Evolutionary conservation across 1,140 invertebrate genomes (phyloP).

Genomic region (Tachypleus tridentatus): DNA sequence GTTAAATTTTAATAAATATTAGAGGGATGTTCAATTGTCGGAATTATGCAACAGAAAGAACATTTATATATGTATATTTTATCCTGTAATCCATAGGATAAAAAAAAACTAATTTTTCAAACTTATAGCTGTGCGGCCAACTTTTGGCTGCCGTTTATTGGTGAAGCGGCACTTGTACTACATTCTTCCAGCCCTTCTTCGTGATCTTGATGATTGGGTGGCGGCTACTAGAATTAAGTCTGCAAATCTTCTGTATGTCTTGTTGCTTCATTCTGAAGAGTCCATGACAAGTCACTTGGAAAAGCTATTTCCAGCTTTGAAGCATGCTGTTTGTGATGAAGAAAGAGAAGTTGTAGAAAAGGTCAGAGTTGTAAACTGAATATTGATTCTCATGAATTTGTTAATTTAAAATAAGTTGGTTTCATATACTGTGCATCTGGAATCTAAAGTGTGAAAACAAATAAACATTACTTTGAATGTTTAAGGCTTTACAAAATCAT

Average conservation of each 20-base stretch:
- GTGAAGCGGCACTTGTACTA: constrained; percentile 54
- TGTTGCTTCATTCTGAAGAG: constrained; percentile 54
- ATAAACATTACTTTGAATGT: no score
- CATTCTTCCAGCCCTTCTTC: constrained; percentile 48
- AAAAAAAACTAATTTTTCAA: background rate
- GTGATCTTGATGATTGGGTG: constrained; percentile 59
- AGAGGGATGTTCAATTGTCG: no score
- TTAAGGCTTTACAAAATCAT: no score
- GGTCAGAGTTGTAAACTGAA: constrained; percentile 30
- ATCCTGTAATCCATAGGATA: no score
- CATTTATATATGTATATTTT: no score
- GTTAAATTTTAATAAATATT: no score
- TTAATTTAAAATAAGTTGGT: no score
- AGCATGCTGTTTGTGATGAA: constrained; percentile 43
- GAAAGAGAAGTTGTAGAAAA: constrained; percentile 47
- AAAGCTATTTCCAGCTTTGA: constrained; percentile 40
- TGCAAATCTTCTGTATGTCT: constrained; percentile 52
- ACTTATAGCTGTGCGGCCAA: constrained; percentile 48
- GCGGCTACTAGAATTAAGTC: constrained; percentile 50
- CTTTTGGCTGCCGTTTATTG: constrained; percentile 57
- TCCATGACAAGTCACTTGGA: constrained; percentile 53
- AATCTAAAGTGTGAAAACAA: no score
- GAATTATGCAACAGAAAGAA: no score
- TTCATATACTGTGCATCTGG: no score
- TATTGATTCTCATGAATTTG: no score